Evolutionary conservation across 2,113 vertebrate genomes (phyloP), one percentile per base, ranked within the genome.

Genomic region (Chionomys nivalis): DNA sequence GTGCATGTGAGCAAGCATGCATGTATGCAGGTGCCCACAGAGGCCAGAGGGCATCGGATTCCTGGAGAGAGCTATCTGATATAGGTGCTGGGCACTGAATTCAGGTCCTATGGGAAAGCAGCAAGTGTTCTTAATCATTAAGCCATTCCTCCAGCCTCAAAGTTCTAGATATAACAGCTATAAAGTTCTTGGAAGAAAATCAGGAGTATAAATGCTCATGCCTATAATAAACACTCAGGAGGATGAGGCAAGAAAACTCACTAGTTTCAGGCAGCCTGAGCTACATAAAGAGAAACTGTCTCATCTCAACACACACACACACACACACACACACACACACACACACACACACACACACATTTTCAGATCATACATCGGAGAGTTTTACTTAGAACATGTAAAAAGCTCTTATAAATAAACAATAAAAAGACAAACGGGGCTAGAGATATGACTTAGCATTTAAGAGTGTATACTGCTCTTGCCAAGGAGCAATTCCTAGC

Each of bases 371-470:
- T 28, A 24, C 61, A 72, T 47, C 82, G 47, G 28, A 12, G n/a
- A 87, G 39, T 79, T 92, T 12, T 87, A 90, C 61, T 92, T 68
- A 91, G n/a, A 95, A 90, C 55, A 68, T 31, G 4, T 90, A 39
- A 77, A 92, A 21, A 90, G 81, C 10, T 73, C 17, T 88, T 81
- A 86, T 3, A 86, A 89, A 49, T 90, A 36, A 93, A 95, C 17
- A 94, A 79, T 63, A 94, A 88, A 88, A 79, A 92, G 70, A 93
- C 2, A 87, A 90, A 52, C 9, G 4, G 49, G 49, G 9, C 77
- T 79, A 33, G 17, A 55, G 33, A 33, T 49, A 55, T 23, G 33
- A 33, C 47, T 79, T 33, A 55, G 77, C 4, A 6, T 79, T 79
- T 55, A 23, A 36, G 19, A 55, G 47, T 79, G 31, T 52, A 79